Evolutionary conservation across 2,113 vertebrate genomes (phyloP).

Genomic region (Cyphomyrus plagiostoma): DNA sequence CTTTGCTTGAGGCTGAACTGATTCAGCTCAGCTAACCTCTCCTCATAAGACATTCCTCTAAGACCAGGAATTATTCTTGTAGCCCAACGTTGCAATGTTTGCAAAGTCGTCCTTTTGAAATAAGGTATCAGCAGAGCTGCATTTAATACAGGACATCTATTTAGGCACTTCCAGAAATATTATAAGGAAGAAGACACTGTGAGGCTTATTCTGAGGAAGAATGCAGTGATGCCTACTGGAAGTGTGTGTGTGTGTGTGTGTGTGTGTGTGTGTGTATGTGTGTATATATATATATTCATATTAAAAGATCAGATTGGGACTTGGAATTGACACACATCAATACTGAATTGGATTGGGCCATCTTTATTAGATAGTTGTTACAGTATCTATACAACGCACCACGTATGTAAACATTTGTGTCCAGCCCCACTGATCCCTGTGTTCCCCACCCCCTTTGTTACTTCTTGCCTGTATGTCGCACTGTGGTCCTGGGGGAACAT

Average conservation of each 20-base stretch:
- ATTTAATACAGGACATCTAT: neutral
- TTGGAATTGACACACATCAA: neutral
- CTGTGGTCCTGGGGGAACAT: neutral
- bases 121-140: neutral
- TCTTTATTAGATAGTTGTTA: neutral
- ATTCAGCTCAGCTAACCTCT: too few species aligned
- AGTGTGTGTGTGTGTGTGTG: neutral
- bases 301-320: neutral
- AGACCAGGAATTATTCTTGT: too few species aligned
- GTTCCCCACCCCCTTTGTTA: neutral
- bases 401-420: neutral
- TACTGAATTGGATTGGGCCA: neutral
- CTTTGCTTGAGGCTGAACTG: too few species aligned
- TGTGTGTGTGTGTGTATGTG: neutral
- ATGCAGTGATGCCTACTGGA: neutral
- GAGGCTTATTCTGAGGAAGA: neutral
- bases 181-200: neutral
- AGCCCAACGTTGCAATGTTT: neutral
- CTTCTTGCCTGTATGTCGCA: neutral
- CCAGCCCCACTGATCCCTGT: neutral
- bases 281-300: neutral
- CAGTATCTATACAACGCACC: neutral
- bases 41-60: too few species aligned
- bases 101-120: neutral
- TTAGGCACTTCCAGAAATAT: neutral